phyloP scores from a whole-genome alignment of 2,888 invertebrate species.

The Sarcophaga carnaria region DNA sequence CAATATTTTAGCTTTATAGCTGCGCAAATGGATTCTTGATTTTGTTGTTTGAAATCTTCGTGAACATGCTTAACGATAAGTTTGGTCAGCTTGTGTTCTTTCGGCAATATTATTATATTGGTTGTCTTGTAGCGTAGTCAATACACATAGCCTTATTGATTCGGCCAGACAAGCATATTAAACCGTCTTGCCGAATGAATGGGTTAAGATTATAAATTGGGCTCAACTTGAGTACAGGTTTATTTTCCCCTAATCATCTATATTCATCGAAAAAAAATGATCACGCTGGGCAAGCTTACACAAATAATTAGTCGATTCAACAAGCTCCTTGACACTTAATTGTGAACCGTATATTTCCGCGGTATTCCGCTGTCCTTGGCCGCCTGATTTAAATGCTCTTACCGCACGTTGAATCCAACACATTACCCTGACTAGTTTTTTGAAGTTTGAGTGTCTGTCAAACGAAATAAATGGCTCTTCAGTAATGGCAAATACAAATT shows the following conservation, averaged over 20 bases:
- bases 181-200: constrained; percentile 9
- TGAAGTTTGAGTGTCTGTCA: constrained; percentile 23
- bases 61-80: no score
- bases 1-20: no score
- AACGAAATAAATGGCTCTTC: constrained; percentile 21
- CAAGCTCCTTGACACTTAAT: constrained; percentile 26
- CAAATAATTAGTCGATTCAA: constrained; percentile 29
- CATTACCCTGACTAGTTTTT: constrained; percentile 25
- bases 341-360: neutral
- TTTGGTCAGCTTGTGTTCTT: no score
- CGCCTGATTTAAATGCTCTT: constrained; percentile 24
- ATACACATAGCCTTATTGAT: constrained; percentile 42
- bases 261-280: constrained; percentile 7
- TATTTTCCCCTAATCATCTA: neutral
- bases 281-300: constrained; percentile 35
- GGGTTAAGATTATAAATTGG: neutral
- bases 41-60: no score
- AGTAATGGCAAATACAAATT: constrained; percentile 14
- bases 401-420: constrained; percentile 42
- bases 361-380: neutral
- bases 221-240: constrained; percentile 19
- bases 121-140: constrained; percentile 4
- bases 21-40: no score
- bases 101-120: no score
- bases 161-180: constrained; percentile 36